Evolutionary conservation across 2,888 invertebrate genomes (phyloP).

Genomic region (Nemoura dubitans): DNA sequence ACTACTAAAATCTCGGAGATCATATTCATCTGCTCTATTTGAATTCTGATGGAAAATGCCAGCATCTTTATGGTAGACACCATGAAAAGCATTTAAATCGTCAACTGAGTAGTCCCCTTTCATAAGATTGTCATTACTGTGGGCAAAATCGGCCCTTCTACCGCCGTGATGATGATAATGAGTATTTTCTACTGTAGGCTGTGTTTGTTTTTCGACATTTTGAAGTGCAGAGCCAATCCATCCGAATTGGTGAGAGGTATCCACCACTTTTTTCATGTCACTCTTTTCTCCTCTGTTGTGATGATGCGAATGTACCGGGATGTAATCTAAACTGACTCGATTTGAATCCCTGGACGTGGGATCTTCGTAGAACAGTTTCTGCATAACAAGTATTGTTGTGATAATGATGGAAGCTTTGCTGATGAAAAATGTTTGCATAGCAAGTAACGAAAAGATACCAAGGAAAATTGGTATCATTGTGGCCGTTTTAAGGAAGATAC

Average conservation of each 20-base stretch:
- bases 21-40: background rate
- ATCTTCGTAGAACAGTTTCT: conserved; percentile 36
- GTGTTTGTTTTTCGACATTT: no score
- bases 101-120: background rate
- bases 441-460: conserved; percentile 46
- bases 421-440: conserved; percentile 46
- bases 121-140: background rate
- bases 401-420: conserved; percentile 49
- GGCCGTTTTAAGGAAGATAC: conserved; percentile 49
- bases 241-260: background rate
- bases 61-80: background rate
- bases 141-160: background rate
- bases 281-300: background rate
- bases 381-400: conserved; percentile 42
- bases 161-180: background rate
- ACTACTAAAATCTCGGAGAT: background rate
- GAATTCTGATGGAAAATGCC: no score
- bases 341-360: no score
- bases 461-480: conserved; percentile 50
- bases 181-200: background rate
- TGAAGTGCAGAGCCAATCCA: background rate
- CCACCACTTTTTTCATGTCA: background rate
- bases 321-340: no score
- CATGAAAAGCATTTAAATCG: background rate
- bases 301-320: background rate